Base-by-base conservation (phyloP, 2,888 invertebrate genomes). In the Xestia c-nigrum region DNA sequence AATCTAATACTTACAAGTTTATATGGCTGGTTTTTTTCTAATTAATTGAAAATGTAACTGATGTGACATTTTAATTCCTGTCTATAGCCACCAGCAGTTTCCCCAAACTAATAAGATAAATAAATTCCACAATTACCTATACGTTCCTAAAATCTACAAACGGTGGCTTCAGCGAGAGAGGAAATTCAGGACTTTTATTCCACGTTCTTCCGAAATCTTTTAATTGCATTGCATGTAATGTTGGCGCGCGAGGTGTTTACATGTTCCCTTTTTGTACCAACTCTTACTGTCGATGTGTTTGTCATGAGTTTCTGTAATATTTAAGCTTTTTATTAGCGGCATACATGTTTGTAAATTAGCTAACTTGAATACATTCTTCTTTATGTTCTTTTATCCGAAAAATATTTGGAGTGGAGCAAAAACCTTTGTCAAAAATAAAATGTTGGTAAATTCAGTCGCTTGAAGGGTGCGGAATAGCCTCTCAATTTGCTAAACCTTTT, bases 181-280 rank as follows among this genome's bases (percentile, higher is more conserved):
- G 70, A 78, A 85, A 85, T 87, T 86, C 75, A 66, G 74, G 83
- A 88, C 89, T 79, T 88, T 86, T 85, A 85, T 84, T 81, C 81
- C 74, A 76, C 78, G 80, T 84, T 81, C 82, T 78, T 78, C 77
- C 52, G 77, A 82, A 87, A 83, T 86, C 74, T 87, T 87, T 82
- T 86, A 89, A 88, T 89, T 88, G 87, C 87, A 88, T 89, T 88
- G 87, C 87, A 89, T 88, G 83, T 57, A 81, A 75, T 77, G 76
- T 69, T 46, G 80, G 80, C 67, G 46, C 67, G 46, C 19, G 43
- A 43, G 9, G 1, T 43, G 0, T 9, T 43, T 1, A 10, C 1
- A 10, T 9, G 9, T 31, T 31, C 43, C 24, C 12, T 5, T 5
- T 57, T 69, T 43, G 12, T 70, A 31, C 31, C 21, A 14, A 47